Evolutionary conservation across 2,113 vertebrate genomes (phyloP).

Genomic region (Lagopus muta): DNA sequence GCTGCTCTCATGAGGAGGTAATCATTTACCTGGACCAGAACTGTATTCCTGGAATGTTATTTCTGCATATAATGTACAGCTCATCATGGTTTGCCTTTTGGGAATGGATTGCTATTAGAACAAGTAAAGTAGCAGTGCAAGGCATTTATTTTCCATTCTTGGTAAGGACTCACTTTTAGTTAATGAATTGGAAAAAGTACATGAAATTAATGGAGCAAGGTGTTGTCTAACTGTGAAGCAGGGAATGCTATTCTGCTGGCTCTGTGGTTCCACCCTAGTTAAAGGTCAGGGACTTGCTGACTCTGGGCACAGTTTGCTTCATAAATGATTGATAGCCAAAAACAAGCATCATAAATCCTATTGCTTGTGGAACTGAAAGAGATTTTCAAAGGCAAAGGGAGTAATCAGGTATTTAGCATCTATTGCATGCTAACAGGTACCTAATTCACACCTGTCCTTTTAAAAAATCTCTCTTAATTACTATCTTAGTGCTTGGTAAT

Average conservation of each 20-base stretch:
- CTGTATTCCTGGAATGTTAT: background rate
- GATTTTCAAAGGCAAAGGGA: conserved; percentile 9
- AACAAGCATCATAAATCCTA: background rate
- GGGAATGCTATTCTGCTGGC: background rate
- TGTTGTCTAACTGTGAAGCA: background rate
- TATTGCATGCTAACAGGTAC: background rate
- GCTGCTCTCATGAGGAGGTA: background rate
- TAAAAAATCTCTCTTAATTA: background rate
- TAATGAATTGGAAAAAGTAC: conserved; percentile 33
- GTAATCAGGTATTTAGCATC: background rate
- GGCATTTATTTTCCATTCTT: conserved; percentile 1
- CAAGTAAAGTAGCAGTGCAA: background rate
- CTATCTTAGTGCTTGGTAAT: background rate
- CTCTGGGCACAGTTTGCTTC: background rate
- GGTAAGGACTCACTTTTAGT: background rate
- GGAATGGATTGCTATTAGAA: background rate
- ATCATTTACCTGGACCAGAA: background rate
- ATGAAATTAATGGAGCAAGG: background rate
- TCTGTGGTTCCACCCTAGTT: background rate
- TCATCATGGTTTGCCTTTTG: background rate
- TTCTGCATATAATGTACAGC: background rate
- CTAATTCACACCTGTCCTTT: conserved; percentile 9
- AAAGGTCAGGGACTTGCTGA: background rate
- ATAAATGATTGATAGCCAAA: background rate
- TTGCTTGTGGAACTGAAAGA: background rate